Conservation (phyloP, 2,797 vertebrate species). For the Alcedo quadribrachys region DNA sequence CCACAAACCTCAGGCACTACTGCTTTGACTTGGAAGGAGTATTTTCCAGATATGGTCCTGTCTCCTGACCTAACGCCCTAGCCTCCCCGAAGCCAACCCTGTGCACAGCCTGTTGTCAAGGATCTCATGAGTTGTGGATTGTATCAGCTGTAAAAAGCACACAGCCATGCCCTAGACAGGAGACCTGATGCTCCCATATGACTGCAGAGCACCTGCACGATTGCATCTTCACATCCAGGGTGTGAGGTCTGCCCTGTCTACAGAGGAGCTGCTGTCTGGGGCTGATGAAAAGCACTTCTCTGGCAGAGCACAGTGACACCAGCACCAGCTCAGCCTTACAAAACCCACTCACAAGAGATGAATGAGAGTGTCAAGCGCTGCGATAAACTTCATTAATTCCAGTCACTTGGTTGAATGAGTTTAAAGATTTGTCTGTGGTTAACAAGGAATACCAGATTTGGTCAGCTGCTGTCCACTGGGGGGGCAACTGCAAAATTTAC, state of each 20-base stretch:
- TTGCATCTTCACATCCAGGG: neutral
- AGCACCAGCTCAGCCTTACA: neutral
- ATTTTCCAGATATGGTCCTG: neutral
- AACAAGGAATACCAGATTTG: neutral
- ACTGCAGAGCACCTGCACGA: fast-evolving
- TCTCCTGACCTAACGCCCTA: neutral
- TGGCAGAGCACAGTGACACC: neutral
- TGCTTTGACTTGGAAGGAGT: neutral
- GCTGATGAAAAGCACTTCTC: neutral
- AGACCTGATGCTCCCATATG: neutral
- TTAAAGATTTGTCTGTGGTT: neutral
- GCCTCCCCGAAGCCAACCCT: neutral
- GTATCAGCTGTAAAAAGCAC: neutral
- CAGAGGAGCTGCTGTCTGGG: neutral
- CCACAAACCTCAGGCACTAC: neutral
- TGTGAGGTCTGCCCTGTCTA: neutral
- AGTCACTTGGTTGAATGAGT: neutral
- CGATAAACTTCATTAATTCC: neutral
- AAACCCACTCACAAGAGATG: neutral
- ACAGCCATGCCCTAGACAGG: fast-evolving
- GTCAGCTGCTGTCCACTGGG: neutral
- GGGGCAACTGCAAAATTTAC: neutral
- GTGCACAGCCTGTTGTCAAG: neutral
- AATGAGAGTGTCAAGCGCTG: neutral
- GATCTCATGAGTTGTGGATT: neutral